Base-by-base conservation (phyloP, 2,888 invertebrate species). In the Drepana falcataria region DNA sequence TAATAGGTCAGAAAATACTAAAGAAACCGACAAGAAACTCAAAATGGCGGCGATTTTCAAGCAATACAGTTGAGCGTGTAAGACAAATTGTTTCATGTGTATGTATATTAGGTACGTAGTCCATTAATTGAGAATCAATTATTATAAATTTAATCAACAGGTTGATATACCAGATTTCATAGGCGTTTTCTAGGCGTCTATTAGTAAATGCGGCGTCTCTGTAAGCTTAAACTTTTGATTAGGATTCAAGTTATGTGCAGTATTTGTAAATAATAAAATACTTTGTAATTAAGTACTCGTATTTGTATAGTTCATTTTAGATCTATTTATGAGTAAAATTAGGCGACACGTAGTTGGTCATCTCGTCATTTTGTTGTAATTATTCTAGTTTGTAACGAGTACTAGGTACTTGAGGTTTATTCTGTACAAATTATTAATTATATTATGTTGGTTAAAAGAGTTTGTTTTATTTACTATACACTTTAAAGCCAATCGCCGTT, bases 401-500 rank as follows among this genome's bases (percentile, higher is more conserved):
- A 85, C 83, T 84, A 83, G 82, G 81, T 83, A 85, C 81, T 79
- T 79, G 63, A 72, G 41, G 65, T 77, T 79, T 77, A 79, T 77
- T 80, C 75, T 88, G 87, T 88, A 89, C 86, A 89, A 88, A 88
- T 81, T 76, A 80, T 80, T 78, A 77, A 88, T 81, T 86, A 87
- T 83, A 87, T 83, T 79, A 85, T 81, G 87, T 88, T 89, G 84
- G 78, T 83, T 85, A 81, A 59, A 53, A 64, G 52, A 55, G 44
- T 33, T 62, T 71, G 66, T 77, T 76, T 77, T 47, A 65, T 57
- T 65, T 48, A 35, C 35, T 48, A 35, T n/a, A 51, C 33, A 47
- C 40, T n/a, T 33, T 37, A n/a, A 7, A 4, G 47, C 7, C 47
- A 4, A n/a, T n/a, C n/a, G n/a, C n/a, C n/a, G n/a, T n/a, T n/a